Evolutionary conservation across 2,888 invertebrate genomes (phyloP).

Genomic region (Drosophila leonis): DNA sequence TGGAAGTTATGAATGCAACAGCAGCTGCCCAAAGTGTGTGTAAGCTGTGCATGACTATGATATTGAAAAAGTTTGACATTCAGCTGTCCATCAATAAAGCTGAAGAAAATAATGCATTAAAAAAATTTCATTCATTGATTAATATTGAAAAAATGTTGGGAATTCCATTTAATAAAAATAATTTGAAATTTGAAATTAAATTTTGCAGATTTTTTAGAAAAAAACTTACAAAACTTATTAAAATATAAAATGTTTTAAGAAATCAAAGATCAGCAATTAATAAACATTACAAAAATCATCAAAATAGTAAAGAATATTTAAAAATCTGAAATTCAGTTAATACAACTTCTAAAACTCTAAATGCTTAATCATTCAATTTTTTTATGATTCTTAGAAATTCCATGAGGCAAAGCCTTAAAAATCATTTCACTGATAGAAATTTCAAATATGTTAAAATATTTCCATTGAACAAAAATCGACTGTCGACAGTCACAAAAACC

Average conservation of each 20-base stretch:
- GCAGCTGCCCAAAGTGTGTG: constrained; percentile 17
- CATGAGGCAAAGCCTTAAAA: too few species aligned
- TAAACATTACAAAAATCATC: too few species aligned
- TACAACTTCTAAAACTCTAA: too few species aligned
- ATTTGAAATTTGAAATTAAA: not conserved
- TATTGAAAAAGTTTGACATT: constrained; percentile 45
- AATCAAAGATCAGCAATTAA: too few species aligned
- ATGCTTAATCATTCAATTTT: too few species aligned
- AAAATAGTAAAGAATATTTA: too few species aligned
- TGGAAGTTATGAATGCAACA: constrained; percentile 47
- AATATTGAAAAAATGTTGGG: not conserved
- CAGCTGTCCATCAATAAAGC: constrained; percentile 43
- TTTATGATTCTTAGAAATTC: too few species aligned
- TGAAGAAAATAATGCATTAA: not conserved
- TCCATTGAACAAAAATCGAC: not conserved
- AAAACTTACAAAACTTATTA: too few species aligned
- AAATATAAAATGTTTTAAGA: too few species aligned
- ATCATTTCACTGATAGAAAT: not conserved
- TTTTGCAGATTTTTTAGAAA: too few species aligned
- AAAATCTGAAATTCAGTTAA: too few species aligned
- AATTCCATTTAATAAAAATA: not conserved
- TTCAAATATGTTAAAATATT: not conserved
- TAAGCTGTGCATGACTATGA: constrained; percentile 34
- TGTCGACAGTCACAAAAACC: not conserved
- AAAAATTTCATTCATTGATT: not conserved